Evolutionary conservation across 37 sponge, comb jelly and placozoan species (phyloP), one percentile per base, ranked within the genome.

Genomic region (Axinella damicornis): DNA sequence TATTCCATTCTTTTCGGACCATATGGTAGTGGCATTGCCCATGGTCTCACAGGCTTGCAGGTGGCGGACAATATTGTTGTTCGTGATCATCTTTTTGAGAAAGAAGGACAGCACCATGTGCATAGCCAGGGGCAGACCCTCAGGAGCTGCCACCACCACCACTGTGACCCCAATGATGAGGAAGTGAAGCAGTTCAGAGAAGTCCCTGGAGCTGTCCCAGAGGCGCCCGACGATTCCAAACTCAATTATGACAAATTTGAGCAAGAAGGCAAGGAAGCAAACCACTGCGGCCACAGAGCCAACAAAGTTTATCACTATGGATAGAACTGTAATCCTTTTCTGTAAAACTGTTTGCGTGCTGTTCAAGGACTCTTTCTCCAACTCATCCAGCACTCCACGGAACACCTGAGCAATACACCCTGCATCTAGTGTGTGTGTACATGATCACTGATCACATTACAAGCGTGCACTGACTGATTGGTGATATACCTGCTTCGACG

Each of bases 31-130:
- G 19, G 99, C 96, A 38, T 96, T 98, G 19, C 99, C 99, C 99
- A 98, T 98, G 36, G 99, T 98, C 89, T 98, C 99, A 77, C 99
- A 98, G 55, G 99, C 95, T 71, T 98, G 92, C 52, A 98, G 77
- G 73, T 98, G 95, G 19, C 99, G 91, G 0, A 98, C 99, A 22
- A 98, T 85, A 59, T 98, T 98, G 85, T 96, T 94, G 65, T 98
- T 97, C 20, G 74, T 85, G 85, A 98, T 71, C 99, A 98, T 98
- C 72, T 96, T 96, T 92, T 96, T 89, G 36, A 98, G 94, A 17
- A 95, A 96, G 87, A 87, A 98, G 62, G 99, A 95, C 68, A 98
- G 87, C n/a, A 97, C 89, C 20, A 98, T 98, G 78, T 96, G 94
- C 52, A 98, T 93, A 57, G 99, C 99, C 31, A 98, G 90, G 55